Evolutionary conservation across 2,113 vertebrate species (phyloP).

Genomic region (Neomonachus schauinslandi): DNA sequence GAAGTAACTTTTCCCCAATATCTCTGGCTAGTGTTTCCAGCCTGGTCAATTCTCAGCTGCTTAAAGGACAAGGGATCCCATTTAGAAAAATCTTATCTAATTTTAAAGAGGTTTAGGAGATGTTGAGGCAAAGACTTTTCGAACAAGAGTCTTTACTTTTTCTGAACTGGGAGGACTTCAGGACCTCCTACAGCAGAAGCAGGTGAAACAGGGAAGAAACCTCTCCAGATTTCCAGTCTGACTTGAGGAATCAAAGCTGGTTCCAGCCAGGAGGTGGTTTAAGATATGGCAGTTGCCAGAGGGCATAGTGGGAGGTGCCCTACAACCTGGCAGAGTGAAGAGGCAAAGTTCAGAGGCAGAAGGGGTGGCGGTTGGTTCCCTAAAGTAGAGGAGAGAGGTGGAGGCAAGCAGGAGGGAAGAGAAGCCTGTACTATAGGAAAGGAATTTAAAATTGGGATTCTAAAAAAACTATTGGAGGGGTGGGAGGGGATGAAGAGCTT

Average conservation of each 20-base stretch:
- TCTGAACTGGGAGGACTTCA: constrained; percentile 23
- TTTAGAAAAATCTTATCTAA: constrained; percentile 36
- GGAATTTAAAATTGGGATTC: constrained; percentile 12
- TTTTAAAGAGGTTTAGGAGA: neutral
- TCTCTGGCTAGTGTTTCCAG: constrained; percentile 12
- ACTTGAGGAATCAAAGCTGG: neutral
- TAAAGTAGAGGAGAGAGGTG: neutral
- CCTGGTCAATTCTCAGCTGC: neutral
- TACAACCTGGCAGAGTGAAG: neutral
- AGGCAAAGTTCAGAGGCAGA: constrained; percentile 63
- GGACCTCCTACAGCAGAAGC: neutral
- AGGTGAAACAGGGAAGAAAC: neutral
- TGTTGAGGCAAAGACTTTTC: constrained; percentile 23
- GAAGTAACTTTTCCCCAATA: constrained; percentile 35
- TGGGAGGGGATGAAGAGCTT: neutral
- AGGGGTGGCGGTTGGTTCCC: neutral
- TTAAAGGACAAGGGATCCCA: neutral
- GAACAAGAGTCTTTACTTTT: neutral
- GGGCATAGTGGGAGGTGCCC: constrained; percentile 34
- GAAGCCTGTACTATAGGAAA: neutral
- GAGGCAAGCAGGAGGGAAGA: neutral
- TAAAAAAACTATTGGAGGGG: neutral
- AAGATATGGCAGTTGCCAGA: constrained; percentile 48
- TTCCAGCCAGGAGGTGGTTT: neutral
- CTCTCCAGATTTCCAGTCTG: neutral